These are phyloP conservation scores for Myxocyprinus asiaticus DNA, from an alignment of 2,113 vertebrate species.

Conservation along the genomic window DNA sequence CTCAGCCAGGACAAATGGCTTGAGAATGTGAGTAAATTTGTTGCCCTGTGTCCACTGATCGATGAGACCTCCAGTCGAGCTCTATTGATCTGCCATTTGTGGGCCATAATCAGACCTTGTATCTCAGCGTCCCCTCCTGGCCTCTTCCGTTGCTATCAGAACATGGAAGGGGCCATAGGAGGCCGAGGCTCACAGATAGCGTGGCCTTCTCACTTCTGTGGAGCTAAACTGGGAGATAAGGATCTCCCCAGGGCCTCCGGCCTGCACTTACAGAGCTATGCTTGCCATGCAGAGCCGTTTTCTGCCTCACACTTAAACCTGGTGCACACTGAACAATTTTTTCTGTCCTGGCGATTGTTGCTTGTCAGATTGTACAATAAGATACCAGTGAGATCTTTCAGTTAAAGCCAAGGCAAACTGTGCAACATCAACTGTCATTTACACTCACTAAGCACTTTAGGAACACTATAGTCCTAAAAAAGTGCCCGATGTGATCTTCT, in stretches of 20 bases:
- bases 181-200: constrained; percentile 15
- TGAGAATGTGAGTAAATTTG: constrained; percentile 76
- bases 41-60: constrained; percentile 69
- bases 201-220: constrained; percentile 23
- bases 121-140: constrained; percentile 40
- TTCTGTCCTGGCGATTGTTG: too few relatives aligned
- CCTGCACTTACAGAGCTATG: constrained; percentile 36
- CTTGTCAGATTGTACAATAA: too few relatives aligned
- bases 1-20: constrained; percentile 63
- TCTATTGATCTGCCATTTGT: constrained; percentile 74
- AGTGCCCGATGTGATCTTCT: too few relatives aligned
- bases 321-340: neutral
- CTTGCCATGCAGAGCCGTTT: constrained; percentile 35
- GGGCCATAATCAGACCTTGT: constrained; percentile 58
- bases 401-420: neutral
- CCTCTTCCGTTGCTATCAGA: constrained; percentile 4
- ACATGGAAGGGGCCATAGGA: constrained; percentile 11
- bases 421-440: too few relatives aligned
- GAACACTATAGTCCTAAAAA: too few relatives aligned
- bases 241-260: neutral
- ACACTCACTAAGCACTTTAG: too few relatives aligned
- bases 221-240: constrained; percentile 22
- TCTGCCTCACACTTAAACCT: neutral
- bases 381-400: neutral
- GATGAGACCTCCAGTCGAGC: constrained; percentile 69